Evolutionary conservation across 1,140 invertebrate genomes (phyloP), one percentile per base, ranked within the genome.

Genomic region (Drosophila ironensis): DNA sequence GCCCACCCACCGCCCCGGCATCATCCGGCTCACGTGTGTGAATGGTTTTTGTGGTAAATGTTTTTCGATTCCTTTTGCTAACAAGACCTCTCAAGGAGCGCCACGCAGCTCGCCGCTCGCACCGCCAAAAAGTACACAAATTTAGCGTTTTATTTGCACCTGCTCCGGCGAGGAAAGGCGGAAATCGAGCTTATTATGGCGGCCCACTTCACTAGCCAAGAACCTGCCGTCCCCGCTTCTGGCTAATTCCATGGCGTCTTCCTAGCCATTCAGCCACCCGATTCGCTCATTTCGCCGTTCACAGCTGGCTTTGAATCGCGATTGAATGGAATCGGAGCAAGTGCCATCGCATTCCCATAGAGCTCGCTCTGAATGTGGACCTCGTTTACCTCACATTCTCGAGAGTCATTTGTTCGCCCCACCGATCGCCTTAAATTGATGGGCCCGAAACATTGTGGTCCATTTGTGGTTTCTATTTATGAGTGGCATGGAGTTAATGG

Each of bases 101-200:
- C 30, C 54, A 33, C 52, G 68, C 73, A 45, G n/a, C 27, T 28
- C 30, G 11, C 30, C 14, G 53, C 16, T 37, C 33, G 14, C 33
- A 17, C 35, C 75, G 50, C 59, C 63, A 67, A 80, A 80, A 80
- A 74, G 70, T 67, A 80, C 75, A 80, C 75, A 80, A 80, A 80
- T 80, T 80, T 61, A 80, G 64, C 64, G 70, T 80, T 78, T 80
- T 78, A 80, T 78, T 80, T 77, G 75, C 75, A 80, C 75, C 75
- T 80, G 75, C 75, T 37, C 14, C 63, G 41, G 25, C 59, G 28
- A 46, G 52, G 54, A 44, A 27, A 19, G 53, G 64, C 70, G 75
- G 70, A 80, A 80, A 80, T 80, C 47, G 70, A 74, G 75, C 75
- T 80, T 80, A 80, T 80, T 80, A 80, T 74, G 70, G 44, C 37